Percentiles rank a stretch among this genome's conserved stretches.
Conservation (phyloP, 2,113 vertebrate species). For the Tinamus guttatus region DNA sequence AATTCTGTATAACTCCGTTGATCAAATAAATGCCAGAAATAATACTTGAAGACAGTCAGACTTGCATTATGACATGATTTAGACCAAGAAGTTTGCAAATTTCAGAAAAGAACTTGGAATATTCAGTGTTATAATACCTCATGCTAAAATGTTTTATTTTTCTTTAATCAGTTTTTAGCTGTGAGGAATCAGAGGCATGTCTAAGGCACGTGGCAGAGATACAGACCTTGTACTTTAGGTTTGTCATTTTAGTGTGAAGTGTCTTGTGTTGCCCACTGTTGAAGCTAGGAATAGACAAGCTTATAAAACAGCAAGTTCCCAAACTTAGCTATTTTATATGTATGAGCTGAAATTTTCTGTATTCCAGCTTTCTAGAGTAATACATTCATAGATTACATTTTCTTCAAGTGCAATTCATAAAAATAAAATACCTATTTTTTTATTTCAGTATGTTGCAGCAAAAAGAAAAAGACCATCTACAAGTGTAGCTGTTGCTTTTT, state of each 20-base stretch:
- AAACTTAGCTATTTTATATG: neutral
- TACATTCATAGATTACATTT: neutral
- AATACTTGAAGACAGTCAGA: neutral
- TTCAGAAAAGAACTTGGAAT: neutral
- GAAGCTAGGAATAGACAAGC: neutral
- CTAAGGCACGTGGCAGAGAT: neutral
- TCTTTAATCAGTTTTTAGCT: neutral
- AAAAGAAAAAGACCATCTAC: conserved; percentile 81
- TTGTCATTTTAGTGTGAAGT: neutral
- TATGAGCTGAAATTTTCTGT: neutral
- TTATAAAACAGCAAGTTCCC: neutral
- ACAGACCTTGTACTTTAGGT: neutral
- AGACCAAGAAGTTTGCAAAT: neutral
- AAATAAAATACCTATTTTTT: conserved; percentile 7
- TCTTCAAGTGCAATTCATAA: neutral
- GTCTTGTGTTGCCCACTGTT: neutral
- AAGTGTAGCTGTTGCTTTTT: conserved; percentile 81
- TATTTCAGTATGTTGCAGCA: conserved; percentile 82
- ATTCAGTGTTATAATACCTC: neutral
- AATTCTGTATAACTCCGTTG: neutral
- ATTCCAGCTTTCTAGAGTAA: neutral
- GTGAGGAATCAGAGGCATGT: neutral
- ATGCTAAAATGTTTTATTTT: neutral
- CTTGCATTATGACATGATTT: neutral
- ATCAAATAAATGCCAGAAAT: neutral